Base-by-base conservation (phyloP, 2,113 vertebrate genomes). In the Tachysurus fulvidraco region DNA sequence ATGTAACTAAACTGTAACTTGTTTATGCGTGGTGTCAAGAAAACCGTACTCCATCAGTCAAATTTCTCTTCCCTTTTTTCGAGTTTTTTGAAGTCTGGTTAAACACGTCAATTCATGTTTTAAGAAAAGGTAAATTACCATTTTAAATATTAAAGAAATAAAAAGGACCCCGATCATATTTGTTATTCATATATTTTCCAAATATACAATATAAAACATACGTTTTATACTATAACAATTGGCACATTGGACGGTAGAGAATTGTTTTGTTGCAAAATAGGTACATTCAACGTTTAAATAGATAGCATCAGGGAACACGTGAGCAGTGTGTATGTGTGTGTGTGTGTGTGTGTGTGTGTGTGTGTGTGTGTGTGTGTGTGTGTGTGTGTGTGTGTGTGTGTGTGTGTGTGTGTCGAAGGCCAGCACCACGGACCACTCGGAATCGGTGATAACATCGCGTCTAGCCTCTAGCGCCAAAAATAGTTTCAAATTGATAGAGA, bases 151-250 rank as follows among this genome's bases (percentile, higher is more conserved):
- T 28, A 87, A 85, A 86, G n/a, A 52, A 83, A 84, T 8, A 85
- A 81, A 64, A 57, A 69, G 30, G 85, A 89, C 77, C 44, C 85
- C 44, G 57, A 41, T 55, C n/a, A 54, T 78, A 88, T 89, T 90
- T 86, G 80, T 74, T 90, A 88, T 80, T 87, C 86, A 91, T 94
- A 92, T 93, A 93, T 92, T 90, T 90, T 92, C 36, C 89, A 91
- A 93, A 91, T 92, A 90, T 93, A 94, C 93, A 92, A 91, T 94
- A 94, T 93, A 95, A 95, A 94, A 95, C 94, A 92, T 93, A 93
- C 90, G 90, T 92, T 92, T 92, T 92, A 92, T 93, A 93, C 91
- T 92, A 92, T 91, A 93, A 93, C 94, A 94, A 92, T 95, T 95
- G 95, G 95, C 95, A 95, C 96, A 93, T 95, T 91, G 92, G 92